phyloP scores from a whole-genome alignment of 2,888 invertebrate genomes.

The Drosophila meridiana region DNA sequence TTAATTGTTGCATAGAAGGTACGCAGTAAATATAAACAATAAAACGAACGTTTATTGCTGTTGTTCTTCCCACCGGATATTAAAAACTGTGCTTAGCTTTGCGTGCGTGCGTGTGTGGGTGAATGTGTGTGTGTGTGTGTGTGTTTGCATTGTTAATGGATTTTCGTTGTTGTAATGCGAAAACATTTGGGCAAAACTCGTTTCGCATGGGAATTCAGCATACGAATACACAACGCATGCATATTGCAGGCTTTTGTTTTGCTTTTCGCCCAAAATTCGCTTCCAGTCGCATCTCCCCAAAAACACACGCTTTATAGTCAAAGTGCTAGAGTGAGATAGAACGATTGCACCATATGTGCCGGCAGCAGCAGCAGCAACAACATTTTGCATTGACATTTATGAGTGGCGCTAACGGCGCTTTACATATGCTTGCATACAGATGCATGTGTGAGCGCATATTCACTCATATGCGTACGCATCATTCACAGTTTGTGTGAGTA shows the following conservation, averaged over 20 bases:
- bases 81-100: constrained; percentile 29
- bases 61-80: constrained; percentile 48
- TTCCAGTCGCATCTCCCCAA: constrained; percentile 15
- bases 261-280: constrained; percentile 10
- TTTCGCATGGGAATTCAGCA: constrained; percentile 44
- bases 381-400: constrained; percentile 74
- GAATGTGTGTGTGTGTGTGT: constrained; percentile 20
- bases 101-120: background rate
- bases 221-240: background rate
- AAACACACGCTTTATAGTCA: background rate
- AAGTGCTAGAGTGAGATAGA: constrained; percentile 15
- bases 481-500: constrained; percentile 41
- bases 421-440: constrained; percentile 26
- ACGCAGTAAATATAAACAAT: constrained; percentile 25
- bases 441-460: background rate
- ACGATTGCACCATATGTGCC: constrained; percentile 47
- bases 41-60: constrained; percentile 9
- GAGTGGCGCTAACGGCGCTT: constrained; percentile 76
- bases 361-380: constrained; percentile 24
- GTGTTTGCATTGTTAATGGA: constrained; percentile 40
- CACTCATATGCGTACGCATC: constrained; percentile 24
- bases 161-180: constrained; percentile 57
- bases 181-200: constrained; percentile 68
- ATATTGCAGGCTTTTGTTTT: constrained; percentile 22
- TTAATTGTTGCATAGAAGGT: constrained; percentile 42